Base-by-base conservation (phyloP, 2,888 invertebrate species). In the Epirrhoe alternata region DNA sequence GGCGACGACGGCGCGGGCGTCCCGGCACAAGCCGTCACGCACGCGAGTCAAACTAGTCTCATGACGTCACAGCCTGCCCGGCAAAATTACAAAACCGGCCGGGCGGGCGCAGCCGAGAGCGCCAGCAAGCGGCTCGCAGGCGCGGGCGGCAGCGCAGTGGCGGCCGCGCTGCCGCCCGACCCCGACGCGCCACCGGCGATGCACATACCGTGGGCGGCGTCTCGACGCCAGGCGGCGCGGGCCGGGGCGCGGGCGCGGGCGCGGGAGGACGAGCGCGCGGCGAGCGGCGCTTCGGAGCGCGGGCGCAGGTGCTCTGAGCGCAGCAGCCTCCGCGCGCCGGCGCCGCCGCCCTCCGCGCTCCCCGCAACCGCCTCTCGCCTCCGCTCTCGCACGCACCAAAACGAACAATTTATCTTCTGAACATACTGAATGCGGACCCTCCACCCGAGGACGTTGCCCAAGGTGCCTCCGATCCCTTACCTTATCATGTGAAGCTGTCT, bases 261-360 rank as follows among this genome's bases (percentile, higher is more conserved):
- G 91, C 89, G 91, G 90, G 86, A 77, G 84, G 83, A 80, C 83
- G 89, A 89, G 87, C 92, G 89, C 89, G 85, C 92, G 86, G 88
- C 90, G 89, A 91, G 90, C 89, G 94, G 94, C 89, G 94, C 93
- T 89, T 87, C 94, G 88, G 94, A 92, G 88, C 93, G 93, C 92
- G 93, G 94, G 94, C 95, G 95, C 94, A 95, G 95, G 95, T 95
- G 95, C 95, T 95, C 95, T 95, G 95, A 94, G 94, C 94, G 94
- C 94, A 92, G 94, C 94, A 94, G 92, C 93, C 92, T 89, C 93
- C 91, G 92, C 92, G 91, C 93, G 90, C 94, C 92, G 94, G 92
- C 94, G 92, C 93, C 93, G 92, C 93, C 88, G 83, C 88, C 93
- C 93, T 87, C 94, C 94, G 90, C 90, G 78, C 93, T 86, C 90